Evolutionary conservation across 2,888 invertebrate species (phyloP).

Genomic region (Frankliniella intonsa): DNA sequence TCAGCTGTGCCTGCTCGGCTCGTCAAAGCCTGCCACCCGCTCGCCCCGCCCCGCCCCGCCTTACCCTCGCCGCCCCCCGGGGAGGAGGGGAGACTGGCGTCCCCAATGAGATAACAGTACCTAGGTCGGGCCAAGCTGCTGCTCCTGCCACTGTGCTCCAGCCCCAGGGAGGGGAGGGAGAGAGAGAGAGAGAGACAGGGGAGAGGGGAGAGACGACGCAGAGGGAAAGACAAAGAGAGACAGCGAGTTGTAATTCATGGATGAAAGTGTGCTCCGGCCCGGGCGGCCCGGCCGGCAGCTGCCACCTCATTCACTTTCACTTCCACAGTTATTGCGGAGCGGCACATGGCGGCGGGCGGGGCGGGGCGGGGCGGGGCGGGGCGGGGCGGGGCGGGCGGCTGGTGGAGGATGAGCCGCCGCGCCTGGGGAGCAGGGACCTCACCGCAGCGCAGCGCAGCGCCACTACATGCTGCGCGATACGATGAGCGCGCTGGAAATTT

Average conservation of each 20-base stretch:
- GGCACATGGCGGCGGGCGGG: not conserved
- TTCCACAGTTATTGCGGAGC: constrained; percentile 13
- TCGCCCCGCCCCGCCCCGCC: too few species aligned
- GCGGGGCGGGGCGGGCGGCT: not conserved
- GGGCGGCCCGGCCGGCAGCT: too few species aligned
- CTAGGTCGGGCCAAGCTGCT: not conserved
- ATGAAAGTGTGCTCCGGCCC: constrained; percentile 21
- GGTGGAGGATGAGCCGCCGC: not conserved
- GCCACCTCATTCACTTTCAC: constrained; percentile 26
- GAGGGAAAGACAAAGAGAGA: not conserved
- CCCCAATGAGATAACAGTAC: not conserved
- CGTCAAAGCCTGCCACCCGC: too few species aligned
- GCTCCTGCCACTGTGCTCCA: not conserved
- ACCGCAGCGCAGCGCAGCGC: too few species aligned
- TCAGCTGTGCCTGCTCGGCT: too few species aligned
- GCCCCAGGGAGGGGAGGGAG: not conserved
- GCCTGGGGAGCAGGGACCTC: too few species aligned
- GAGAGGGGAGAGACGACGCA: not conserved
- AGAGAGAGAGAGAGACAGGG: not conserved
- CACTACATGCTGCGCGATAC: too few species aligned
- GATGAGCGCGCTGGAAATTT: not conserved
- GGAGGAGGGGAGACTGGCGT: not conserved
- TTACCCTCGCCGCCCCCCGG: too few species aligned
- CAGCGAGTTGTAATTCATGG: constrained; percentile 13
- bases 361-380: not conserved